Evolutionary conservation across 2,797 vertebrate species (phyloP).

Genomic region (Pseudomugil gertrudae): DNA sequence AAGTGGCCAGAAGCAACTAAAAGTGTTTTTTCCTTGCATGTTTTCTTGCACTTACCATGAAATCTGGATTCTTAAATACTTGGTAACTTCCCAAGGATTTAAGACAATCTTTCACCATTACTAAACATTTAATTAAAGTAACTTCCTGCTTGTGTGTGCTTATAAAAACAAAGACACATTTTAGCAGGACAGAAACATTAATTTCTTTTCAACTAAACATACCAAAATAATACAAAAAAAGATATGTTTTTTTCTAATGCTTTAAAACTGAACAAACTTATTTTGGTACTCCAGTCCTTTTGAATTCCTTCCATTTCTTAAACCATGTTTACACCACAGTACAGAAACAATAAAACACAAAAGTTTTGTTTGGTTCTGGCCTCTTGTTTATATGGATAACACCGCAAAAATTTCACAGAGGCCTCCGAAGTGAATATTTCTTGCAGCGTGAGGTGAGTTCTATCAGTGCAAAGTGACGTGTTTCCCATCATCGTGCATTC

Average conservation of each 20-base stretch:
- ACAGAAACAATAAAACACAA: too few species aligned
- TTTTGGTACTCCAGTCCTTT: neutral
- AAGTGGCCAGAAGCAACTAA: constrained; percentile 26
- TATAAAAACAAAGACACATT: neutral
- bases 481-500: too few species aligned
- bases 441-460: too few species aligned
- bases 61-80: neutral
- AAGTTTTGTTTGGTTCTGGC: too few species aligned
- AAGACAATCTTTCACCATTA: neutral
- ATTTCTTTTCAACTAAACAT: neutral
- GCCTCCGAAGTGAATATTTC: too few species aligned
- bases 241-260: neutral
- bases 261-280: neutral
- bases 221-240: neutral
- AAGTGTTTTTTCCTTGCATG: neutral
- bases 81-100: constrained; percentile 5
- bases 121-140: neutral
- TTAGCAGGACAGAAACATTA: neutral
- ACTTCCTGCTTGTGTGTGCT: neutral
- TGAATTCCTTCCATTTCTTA: neutral
- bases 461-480: too few species aligned
- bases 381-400: too few species aligned
- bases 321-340: too few species aligned
- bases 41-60: neutral
- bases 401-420: too few species aligned